Conservation (phyloP, 2,797 vertebrate genomes). For the Pseudotriccus pelzelni region DNA sequence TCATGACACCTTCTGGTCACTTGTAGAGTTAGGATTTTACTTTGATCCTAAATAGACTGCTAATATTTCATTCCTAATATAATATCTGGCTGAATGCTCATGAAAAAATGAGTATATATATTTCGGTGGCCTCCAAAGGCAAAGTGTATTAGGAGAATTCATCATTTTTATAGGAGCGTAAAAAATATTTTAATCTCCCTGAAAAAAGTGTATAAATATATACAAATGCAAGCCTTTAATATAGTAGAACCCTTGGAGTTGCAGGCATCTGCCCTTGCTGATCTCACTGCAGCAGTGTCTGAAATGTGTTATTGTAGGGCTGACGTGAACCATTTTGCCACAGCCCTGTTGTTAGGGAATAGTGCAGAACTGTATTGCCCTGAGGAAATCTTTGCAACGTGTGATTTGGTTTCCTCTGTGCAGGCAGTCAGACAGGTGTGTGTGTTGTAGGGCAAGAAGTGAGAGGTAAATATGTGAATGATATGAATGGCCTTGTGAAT, state of each 20-base stretch:
- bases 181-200: neutral
- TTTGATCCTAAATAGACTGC: neutral
- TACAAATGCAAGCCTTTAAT: neutral
- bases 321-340: neutral
- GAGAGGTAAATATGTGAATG: neutral
- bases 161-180: neutral
- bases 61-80: neutral
- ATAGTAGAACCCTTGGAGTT: neutral
- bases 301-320: neutral
- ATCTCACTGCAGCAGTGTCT: neutral
- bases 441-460: neutral
- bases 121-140: neutral
- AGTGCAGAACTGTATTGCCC: neutral
- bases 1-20: neutral
- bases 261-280: neutral
- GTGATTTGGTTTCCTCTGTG: neutral
- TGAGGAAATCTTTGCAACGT: neutral
- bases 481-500: neutral
- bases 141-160: conserved; percentile 10
- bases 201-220: neutral
- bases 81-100: neutral
- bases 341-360: neutral
- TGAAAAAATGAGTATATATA: neutral
- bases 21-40: neutral
- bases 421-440: neutral